phyloP scores from a whole-genome alignment of 1,140 invertebrate genomes.

The Papilio glaucus region DNA sequence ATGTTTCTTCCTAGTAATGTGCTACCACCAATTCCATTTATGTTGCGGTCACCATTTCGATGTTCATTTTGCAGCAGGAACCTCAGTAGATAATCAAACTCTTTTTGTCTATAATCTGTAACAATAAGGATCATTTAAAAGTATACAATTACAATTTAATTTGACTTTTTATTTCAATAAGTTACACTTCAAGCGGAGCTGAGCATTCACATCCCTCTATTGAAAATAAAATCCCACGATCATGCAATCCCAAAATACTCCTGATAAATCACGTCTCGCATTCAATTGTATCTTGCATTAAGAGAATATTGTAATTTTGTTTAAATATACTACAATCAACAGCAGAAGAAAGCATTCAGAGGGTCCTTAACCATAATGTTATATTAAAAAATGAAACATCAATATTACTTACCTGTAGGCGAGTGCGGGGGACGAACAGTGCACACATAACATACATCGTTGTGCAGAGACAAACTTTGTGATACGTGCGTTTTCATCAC shows the following conservation, averaged over 20 bases:
- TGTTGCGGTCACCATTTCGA: constrained; percentile 52
- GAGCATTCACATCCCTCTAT: too few species aligned
- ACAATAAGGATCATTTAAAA: constrained; percentile 45
- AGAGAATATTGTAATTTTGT: too few species aligned
- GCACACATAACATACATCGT: constrained; percentile 46
- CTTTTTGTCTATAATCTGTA: constrained; percentile 67
- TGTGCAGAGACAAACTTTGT: constrained; percentile 57
- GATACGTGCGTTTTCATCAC: constrained; percentile 64
- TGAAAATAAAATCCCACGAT: too few species aligned
- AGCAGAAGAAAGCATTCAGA: too few species aligned
- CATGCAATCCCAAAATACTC: too few species aligned
- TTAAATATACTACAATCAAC: too few species aligned
- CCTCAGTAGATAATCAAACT: constrained; percentile 63
- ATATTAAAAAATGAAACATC: constrained; percentile 16
- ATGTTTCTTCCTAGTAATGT: constrained; percentile 58
- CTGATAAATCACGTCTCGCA: too few species aligned
- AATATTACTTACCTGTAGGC: constrained; percentile 41
- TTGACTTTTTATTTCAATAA: constrained; percentile 12
- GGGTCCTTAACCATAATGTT: too few species aligned
- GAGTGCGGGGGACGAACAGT: constrained; percentile 43
- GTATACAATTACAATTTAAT: background rate
- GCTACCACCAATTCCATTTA: constrained; percentile 57
- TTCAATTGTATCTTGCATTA: too few species aligned
- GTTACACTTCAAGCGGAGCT: background rate
- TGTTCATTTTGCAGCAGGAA: constrained; percentile 66